Evolutionary conservation across 2,888 invertebrate genomes (phyloP).

Genomic region (Acanthosepion esculentum): DNA sequence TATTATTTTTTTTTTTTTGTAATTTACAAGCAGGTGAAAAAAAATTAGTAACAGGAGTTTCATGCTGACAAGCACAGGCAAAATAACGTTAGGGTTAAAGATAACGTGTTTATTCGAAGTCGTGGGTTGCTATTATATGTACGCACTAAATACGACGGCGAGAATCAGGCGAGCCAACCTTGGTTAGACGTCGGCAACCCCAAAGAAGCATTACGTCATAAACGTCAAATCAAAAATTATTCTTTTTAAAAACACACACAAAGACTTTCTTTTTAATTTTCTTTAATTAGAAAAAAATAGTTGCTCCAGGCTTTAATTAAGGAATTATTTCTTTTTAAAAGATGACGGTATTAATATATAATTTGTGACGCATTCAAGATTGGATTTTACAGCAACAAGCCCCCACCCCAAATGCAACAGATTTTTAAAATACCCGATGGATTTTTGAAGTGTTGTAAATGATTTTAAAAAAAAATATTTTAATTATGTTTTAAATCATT

Average conservation of each 20-base stretch:
- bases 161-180: conserved; percentile 38
- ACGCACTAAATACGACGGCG: neutral
- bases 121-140: neutral
- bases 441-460: neutral
- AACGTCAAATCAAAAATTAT: neutral
- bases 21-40: neutral
- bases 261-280: too few relatives aligned
- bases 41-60: neutral
- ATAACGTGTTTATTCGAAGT: neutral
- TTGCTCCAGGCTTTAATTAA: too few relatives aligned
- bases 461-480: neutral
- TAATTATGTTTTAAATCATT: neutral
- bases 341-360: neutral
- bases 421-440: neutral
- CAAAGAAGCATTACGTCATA: conserved; percentile 41
- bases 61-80: neutral
- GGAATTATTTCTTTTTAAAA: too few relatives aligned
- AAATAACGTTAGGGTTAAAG: neutral
- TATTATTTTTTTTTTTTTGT: neutral
- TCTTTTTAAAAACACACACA: neutral
- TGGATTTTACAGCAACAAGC: neutral
- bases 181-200: conserved; percentile 40
- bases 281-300: too few relatives aligned
- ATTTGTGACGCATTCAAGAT: neutral
- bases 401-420: neutral